phyloP scores from a whole-genome alignment of 2,888 invertebrate species.

The Brenthis ino region DNA sequence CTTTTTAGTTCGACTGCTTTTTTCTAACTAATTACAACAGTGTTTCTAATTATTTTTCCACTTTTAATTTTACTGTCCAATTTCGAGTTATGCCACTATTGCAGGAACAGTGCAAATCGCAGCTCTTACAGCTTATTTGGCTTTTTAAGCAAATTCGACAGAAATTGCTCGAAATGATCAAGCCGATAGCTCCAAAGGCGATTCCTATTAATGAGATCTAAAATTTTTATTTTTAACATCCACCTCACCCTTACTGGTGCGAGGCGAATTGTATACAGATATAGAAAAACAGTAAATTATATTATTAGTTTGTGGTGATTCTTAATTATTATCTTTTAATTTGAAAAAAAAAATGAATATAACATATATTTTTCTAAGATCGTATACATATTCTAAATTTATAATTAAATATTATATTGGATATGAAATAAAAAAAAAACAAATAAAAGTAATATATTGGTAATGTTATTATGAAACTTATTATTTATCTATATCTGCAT shows the following conservation, averaged over 20 bases:
- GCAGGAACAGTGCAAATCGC: background rate
- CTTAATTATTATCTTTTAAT: no score
- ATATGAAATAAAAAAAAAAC: no score
- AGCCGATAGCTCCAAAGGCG: slow-evolving; percentile 42
- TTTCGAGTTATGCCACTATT: slow-evolving; percentile 6
- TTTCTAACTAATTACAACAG: no score
- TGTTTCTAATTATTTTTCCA: no score
- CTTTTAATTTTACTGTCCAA: no score
- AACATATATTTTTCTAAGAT: no score
- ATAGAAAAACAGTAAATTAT: slow-evolving; percentile 30
- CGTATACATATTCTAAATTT: no score
- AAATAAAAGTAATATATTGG: no score
- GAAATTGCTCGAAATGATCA: background rate
- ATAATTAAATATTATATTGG: no score
- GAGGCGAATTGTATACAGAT: slow-evolving; percentile 43
- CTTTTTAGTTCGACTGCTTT: no score
- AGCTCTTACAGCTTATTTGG: background rate
- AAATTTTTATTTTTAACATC: slow-evolving; percentile 32
- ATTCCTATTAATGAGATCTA: slow-evolving; percentile 56
- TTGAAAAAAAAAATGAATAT: no score
- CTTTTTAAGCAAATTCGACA: slow-evolving; percentile 9
- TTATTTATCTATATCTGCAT: slow-evolving; percentile 34
- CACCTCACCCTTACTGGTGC: slow-evolving; percentile 24
- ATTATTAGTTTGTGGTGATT: background rate
- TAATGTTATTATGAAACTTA: slow-evolving; percentile 10